Conservation (phyloP, 2,888 invertebrate genomes). For the Drymonia ruficornis region DNA sequence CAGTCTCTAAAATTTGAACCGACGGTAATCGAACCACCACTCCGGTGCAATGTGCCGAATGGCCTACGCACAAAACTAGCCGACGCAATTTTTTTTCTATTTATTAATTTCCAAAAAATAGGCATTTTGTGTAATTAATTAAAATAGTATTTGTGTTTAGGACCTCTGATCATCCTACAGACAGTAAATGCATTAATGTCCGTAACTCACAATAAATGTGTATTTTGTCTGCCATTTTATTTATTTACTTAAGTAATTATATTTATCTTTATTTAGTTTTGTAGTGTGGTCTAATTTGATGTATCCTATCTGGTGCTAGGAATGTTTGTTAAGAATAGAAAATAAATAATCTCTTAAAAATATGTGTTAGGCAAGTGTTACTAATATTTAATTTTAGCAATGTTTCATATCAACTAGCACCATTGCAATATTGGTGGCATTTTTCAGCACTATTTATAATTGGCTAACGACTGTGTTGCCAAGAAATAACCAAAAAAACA, state of each 20-base stretch:
- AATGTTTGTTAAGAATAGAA: not conserved
- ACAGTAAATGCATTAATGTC: too few species aligned
- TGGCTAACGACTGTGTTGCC: not conserved
- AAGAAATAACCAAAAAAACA: not conserved
- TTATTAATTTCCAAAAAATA: too few species aligned
- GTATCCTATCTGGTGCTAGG: not conserved
- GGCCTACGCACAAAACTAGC: too few species aligned
- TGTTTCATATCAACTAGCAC: not conserved
- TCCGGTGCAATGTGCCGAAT: too few species aligned
- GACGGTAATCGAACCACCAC: too few species aligned
- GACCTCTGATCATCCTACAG: too few species aligned
- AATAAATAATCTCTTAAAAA: not conserved
- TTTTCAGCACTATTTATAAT: not conserved
- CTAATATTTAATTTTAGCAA: not conserved
- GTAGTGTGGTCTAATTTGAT: not conserved
- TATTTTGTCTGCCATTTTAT: not conserved
- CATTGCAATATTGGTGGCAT: not conserved
- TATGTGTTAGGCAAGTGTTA: not conserved
- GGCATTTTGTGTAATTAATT: too few species aligned
- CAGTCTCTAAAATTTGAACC: too few species aligned
- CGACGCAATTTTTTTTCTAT: too few species aligned
- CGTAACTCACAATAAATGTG: too few species aligned
- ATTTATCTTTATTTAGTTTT: not conserved
- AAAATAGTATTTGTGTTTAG: too few species aligned
- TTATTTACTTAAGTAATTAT: slow-evolving; percentile 2